Base-by-base conservation (phyloP, 1,140 invertebrate species). In the Muscidifurax raptorellus region DNA sequence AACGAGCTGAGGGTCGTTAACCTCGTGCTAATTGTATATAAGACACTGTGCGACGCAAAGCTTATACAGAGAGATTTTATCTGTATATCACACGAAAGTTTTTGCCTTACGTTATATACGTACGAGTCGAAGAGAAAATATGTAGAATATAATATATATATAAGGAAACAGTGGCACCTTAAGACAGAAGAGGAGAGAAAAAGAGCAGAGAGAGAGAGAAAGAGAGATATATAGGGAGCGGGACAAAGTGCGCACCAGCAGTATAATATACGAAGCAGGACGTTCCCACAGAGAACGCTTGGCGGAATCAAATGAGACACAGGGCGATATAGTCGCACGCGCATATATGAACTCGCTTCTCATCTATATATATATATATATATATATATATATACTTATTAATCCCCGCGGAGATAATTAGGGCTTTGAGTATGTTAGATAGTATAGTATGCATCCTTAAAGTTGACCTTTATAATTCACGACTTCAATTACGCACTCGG, bases 361-460 rank as follows among this genome's bases (percentile, higher is more conserved):
- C 44, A n/a, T n/a, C n/a, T 1, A 22, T 74, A 79, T 75, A 1
- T 79, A 64, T 87, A 80, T 88, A 85, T 1, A 22, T 74, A 79
- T 75, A 1, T 79, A 64, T 87, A 80, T 88, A 85, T 85, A 87
- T 88, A 86, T 80, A 74, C 67, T 87, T 88, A 89, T 88, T 89
- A 87, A 87, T 88, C 86, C 86, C 76, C 40, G 67, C 64, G 80
- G 79, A 87, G 87, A 87, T 88, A 89, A 89, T 74, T 79, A 80
- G 75, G 59, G 80, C 44, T 72, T 67, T 75, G 40, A 75, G 75
- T 67, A n/a, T 71, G 52, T 0, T 2, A 18, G 47, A 15, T 12
- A 15, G 47, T 52, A 52, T 52, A 47, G n/a, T 32, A 72, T 36
- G 83, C 80, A 87, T 87, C 77, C 80, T 85, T 84, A 85, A 82